phyloP scores from a whole-genome alignment of 2,797 vertebrate species.

The Etheostoma perlongum region DNA sequence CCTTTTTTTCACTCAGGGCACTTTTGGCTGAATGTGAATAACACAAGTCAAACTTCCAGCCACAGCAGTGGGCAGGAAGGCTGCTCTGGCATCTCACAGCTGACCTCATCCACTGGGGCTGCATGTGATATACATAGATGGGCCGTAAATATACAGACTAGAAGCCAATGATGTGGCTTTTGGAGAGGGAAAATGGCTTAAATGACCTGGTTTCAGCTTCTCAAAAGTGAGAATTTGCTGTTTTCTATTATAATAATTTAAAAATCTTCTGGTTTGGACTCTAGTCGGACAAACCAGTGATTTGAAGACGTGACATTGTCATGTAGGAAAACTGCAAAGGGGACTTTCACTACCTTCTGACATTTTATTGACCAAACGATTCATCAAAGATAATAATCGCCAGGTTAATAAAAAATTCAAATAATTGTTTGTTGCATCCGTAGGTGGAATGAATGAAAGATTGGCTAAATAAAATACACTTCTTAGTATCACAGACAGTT shows the following conservation, averaged over 20 bases:
- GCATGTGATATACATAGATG: conserved; percentile 62
- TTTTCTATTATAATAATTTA: background rate
- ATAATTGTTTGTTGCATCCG: background rate
- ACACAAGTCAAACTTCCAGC: conserved; percentile 47
- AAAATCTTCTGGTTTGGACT: background rate
- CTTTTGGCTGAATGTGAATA: conserved; percentile 21
- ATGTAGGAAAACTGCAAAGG: background rate
- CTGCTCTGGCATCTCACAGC: conserved; percentile 26
- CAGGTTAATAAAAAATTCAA: too few relatives aligned
- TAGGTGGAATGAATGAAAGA: background rate
- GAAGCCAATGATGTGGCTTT: conserved; percentile 48
- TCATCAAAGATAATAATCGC: background rate
- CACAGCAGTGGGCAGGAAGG: conserved; percentile 48
- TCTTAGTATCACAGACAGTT: background rate
- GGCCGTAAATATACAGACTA: conserved; percentile 53
- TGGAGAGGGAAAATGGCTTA: conserved; percentile 3
- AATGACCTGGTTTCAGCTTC: background rate
- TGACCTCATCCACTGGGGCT: conserved; percentile 61
- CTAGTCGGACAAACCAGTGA: background rate
- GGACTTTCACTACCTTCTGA: background rate
- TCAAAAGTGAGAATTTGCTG: background rate
- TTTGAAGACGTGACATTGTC: background rate
- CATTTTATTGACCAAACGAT: background rate
- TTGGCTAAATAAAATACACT: background rate
- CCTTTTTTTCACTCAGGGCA: background rate